phyloP scores from a whole-genome alignment of 2,113 vertebrate genomes.

The Ondatra zibethicus region DNA sequence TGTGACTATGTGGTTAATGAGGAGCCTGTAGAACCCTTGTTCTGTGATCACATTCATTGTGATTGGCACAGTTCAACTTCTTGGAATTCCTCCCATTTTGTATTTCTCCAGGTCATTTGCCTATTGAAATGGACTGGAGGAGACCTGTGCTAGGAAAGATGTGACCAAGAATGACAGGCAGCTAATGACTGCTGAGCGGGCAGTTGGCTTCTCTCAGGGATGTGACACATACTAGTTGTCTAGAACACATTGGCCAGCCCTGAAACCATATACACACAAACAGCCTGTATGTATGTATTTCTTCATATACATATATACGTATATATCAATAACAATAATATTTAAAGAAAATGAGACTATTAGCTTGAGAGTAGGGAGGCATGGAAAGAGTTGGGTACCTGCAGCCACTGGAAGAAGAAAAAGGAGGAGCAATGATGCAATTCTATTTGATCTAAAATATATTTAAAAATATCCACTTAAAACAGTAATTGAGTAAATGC shows the following conservation, averaged over 20 bases:
- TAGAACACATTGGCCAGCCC: neutral
- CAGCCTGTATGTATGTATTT: neutral
- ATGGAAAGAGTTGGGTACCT: neutral
- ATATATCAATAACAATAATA: neutral
- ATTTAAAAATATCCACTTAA: neutral
- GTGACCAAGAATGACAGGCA: neutral
- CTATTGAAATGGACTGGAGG: neutral
- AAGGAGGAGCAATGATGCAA: neutral
- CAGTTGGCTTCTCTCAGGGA: neutral
- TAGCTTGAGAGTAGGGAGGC: neutral
- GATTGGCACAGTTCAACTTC: neutral
- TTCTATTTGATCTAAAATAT: neutral
- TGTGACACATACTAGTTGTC: neutral
- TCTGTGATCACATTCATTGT: neutral
- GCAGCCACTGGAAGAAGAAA: neutral
- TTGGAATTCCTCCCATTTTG: neutral
- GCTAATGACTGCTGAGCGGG: neutral
- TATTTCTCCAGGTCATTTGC: neutral
- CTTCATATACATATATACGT: neutral
- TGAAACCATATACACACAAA: neutral
- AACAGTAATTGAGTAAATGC: neutral
- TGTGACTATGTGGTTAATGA: neutral
- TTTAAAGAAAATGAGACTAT: neutral
- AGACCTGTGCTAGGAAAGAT: neutral
- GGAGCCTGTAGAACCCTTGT: neutral